phyloP scores from a whole-genome alignment of 2,113 vertebrate species.

The human (Homo sapiens) region DNA sequence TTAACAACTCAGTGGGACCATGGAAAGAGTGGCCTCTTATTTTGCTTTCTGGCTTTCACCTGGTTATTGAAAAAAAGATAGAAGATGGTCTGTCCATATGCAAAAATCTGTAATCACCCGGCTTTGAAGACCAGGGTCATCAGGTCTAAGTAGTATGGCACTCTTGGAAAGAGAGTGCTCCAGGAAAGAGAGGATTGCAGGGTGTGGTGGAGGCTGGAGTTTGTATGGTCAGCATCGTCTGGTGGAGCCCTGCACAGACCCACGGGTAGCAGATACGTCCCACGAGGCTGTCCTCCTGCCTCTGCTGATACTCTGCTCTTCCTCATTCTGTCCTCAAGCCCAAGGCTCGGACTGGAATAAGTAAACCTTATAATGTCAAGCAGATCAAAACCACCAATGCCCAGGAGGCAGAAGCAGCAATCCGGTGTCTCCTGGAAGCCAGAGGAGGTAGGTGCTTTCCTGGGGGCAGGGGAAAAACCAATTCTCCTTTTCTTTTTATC shows the following conservation, averaged over 20 bases:
- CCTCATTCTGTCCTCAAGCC: conserved; percentile 73
- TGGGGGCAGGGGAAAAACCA: fast-evolving
- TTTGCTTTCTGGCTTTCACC: neutral
- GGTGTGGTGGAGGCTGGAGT: fast-evolving
- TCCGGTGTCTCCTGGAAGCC: conserved; percentile 87
- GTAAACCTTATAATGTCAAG: conserved; percentile 89
- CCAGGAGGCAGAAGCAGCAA: conserved; percentile 87
- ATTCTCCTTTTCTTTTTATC: neutral
- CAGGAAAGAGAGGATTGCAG: neutral
- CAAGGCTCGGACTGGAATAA: conserved; percentile 88
- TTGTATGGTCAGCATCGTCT: fast-evolving
- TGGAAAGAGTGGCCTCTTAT: neutral
- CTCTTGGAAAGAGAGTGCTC: fast-evolving
- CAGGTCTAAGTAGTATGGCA: fast-evolving
- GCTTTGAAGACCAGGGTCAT: neutral
- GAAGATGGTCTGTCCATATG: neutral
- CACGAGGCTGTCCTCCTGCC: neutral
- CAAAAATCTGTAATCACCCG: fast-evolving
- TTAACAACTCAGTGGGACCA: fast-evolving
- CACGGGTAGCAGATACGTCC: fast-evolving
- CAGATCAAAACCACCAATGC: conserved; percentile 89
- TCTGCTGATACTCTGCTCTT: fast-evolving
- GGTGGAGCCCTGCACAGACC: neutral
- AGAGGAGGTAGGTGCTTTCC: conserved; percentile 79
- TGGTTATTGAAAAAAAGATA: neutral